Conservation (phyloP, 1,140 invertebrate species). For the Samia ricini region DNA sequence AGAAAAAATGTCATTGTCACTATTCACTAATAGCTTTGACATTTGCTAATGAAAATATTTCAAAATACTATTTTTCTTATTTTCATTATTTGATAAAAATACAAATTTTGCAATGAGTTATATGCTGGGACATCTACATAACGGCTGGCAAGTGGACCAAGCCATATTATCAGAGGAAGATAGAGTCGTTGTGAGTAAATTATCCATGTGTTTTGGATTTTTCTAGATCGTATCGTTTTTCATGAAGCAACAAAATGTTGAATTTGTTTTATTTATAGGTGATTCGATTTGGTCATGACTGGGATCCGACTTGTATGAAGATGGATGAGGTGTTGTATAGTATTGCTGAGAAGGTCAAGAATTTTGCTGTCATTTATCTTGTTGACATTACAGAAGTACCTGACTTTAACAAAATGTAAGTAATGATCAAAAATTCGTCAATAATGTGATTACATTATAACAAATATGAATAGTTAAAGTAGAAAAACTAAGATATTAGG, state of each 20-base stretch:
- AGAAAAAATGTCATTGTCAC: background rate
- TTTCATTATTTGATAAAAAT: background rate
- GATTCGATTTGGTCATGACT: constrained; percentile 99
- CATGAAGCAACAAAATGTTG: background rate
- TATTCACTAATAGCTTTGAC: background rate
- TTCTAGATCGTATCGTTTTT: constrained; percentile 12
- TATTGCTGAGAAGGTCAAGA: constrained; percentile 98
- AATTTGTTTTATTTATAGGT: constrained; percentile 76
- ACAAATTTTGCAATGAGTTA: constrained; percentile 91
- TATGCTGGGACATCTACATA: constrained; percentile 99
- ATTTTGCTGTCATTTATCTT: constrained; percentile 98
- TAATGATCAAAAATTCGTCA: background rate
- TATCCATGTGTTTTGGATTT: constrained; percentile 7
- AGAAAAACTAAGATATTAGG: no score
- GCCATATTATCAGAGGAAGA: constrained; percentile 99
- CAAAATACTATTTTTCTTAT: background rate
- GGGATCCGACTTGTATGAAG: constrained; percentile 99
- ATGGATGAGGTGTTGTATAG: constrained; percentile 99
- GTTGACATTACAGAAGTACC: constrained; percentile 99
- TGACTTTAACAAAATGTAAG: constrained; percentile 98
- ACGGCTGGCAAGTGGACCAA: constrained; percentile 99
- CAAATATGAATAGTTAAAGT: no score
- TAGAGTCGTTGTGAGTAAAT: constrained; percentile 88
- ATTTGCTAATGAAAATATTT: background rate
- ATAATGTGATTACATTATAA: no score